Percentiles rank a stretch among this genome's conserved stretches.
These are phyloP conservation scores for Sesamia inferens DNA, from an alignment of 2,888 invertebrate species.

Conservation along the genomic window DNA sequence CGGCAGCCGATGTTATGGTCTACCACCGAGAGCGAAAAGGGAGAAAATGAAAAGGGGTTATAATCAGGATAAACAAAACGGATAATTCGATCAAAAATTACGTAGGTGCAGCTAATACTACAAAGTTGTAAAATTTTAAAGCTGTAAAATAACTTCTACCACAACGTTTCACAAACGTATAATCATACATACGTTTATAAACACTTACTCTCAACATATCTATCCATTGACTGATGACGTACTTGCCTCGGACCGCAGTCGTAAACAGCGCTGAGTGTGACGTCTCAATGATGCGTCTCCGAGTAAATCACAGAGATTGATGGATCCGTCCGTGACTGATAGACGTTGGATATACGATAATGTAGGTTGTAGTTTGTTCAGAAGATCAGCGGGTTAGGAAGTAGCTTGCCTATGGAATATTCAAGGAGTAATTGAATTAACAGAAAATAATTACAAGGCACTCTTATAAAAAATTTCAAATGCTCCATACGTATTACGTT, in stretches of 20 bases:
- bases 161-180: background rate
- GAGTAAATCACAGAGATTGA: slow-evolving; percentile 66
- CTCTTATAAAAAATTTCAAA: no score
- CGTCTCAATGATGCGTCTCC: slow-evolving; percentile 65
- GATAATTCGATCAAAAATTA: no score
- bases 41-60: no score
- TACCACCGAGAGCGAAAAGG: no score
- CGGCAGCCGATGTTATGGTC: no score
- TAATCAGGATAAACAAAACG: no score
- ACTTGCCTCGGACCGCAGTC: slow-evolving; percentile 30
- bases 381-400: background rate
- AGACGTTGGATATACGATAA: slow-evolving; percentile 27
- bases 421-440: background rate
- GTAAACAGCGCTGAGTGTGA: slow-evolving; percentile 59
- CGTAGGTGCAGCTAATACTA: no score
- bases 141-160: background rate
- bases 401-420: background rate
- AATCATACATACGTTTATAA: background rate
- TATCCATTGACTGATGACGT: slow-evolving; percentile 49
- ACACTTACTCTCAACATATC: slow-evolving; percentile 26
- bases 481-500: no score
- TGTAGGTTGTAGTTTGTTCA: slow-evolving; percentile 24
- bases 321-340: slow-evolving; percentile 54
- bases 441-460: background rate
- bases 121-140: no score